A percentile compares a stretch with the other conserved stretches of the same genome.
Conservation (phyloP, 1,140 invertebrate species). For the Atta texana region DNA sequence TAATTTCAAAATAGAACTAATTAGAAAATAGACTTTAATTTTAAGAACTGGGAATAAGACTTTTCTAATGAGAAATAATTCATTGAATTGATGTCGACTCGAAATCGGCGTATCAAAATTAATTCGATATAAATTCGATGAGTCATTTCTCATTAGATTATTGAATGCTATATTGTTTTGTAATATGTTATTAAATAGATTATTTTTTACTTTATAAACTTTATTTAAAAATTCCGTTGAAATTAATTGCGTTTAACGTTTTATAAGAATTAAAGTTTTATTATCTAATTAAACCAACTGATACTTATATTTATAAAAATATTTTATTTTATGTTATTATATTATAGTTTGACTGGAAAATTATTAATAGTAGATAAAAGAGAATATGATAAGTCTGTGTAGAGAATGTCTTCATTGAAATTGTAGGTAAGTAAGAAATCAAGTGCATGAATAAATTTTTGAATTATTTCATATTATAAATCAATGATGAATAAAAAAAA, state of each 20-base stretch:
- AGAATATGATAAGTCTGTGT: background rate
- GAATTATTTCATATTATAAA: background rate
- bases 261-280: background rate
- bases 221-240: background rate
- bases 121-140: too few relatives aligned
- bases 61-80: background rate
- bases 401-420: background rate
- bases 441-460: background rate
- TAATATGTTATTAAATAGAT: background rate
- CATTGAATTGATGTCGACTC: too few relatives aligned
- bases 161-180: background rate
- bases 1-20: too few relatives aligned
- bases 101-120: too few relatives aligned
- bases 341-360: background rate
- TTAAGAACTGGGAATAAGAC: background rate
- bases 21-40: too few relatives aligned
- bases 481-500: background rate
- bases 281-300: background rate
- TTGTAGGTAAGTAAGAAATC: background rate
- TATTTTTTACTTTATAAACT: background rate
- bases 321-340: background rate
- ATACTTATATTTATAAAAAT: slow-evolving; percentile 13
- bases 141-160: background rate
- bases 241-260: background rate
- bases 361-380: slow-evolving; percentile 16